Base-by-base conservation (phyloP, 1,140 invertebrate species). In the Parasteatoda tepidariorum region DNA sequence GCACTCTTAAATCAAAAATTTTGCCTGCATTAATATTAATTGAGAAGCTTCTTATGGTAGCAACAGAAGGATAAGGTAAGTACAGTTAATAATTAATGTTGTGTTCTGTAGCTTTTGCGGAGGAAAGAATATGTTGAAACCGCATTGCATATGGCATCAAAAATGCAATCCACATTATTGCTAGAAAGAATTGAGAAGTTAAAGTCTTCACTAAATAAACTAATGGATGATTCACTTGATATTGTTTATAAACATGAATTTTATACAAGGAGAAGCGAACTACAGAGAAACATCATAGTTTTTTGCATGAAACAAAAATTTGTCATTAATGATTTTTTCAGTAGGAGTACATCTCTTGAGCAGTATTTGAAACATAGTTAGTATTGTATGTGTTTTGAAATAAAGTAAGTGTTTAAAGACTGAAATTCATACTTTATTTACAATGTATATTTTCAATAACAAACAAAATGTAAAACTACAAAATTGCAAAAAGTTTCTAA, bases 391-490 rank as follows among this genome's bases (percentile, higher is more conserved):
- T 5, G 7, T 15, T 22, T 67, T 22, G 15, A 34, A 67, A 67
- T 33, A 67, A 30, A 13, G 33, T 31, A 4, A 59, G 2, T 22
- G 24, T 2, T 22, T 59, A 7, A 59, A n/a, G 7, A n/a, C 24
- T 59, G 57, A 26, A 22, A 22, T 59, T 22, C 24, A n/a, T 59
- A 59, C n/a, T 71, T 82, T 82, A 82, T 82, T 82, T 82, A 82
- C 78, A 82, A 71, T 13, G 57, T 31, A 70, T 41, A 38, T 34
- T 82, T 82, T 66, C n/a, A 68, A 22, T 38, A 61, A 71, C 57
- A 82, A 62, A 82, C 54, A 82, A 67, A 75, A 55, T 79, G 76
- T 79, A 79, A 79, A 79, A 68, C 78, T 82, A 82, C 78, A 82
- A 82, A 82, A 82, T 66, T 82, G 66, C 66, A 82, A 82, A 73